These are phyloP conservation scores for Lagopus leucura DNA, from an alignment of 2,113 vertebrate genomes.

Conservation along the genomic window DNA sequence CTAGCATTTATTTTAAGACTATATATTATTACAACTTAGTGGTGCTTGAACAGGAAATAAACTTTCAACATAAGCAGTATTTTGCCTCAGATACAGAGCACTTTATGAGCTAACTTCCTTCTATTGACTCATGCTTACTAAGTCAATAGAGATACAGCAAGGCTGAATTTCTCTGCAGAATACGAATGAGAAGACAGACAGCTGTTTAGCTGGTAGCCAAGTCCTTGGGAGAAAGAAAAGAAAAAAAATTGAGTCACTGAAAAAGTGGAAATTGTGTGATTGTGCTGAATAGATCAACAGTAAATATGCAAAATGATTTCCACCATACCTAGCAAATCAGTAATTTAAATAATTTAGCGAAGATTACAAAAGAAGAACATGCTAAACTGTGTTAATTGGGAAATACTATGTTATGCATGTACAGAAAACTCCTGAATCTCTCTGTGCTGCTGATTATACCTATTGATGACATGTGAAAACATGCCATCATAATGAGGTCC, in stretches of 20 bases:
- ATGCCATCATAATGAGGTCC: not conserved
- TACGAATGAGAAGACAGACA: not conserved
- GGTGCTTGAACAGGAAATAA: slow-evolving; percentile 5
- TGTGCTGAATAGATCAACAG: not conserved
- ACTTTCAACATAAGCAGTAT: not conserved
- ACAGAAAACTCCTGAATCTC: not conserved
- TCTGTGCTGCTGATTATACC: not conserved
- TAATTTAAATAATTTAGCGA: not conserved
- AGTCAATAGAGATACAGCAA: not conserved
- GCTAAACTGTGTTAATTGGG: not conserved
- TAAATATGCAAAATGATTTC: not conserved
- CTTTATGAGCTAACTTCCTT: not conserved
- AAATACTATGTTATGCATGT: not conserved
- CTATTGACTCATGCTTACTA: not conserved
- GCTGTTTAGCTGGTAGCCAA: not conserved
- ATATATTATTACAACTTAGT: not conserved
- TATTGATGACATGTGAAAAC: not conserved
- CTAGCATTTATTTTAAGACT: not conserved
- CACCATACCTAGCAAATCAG: not conserved
- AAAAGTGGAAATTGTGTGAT: not conserved
- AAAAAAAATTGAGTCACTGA: not conserved
- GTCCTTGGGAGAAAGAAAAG: not conserved
- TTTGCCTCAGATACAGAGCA: not conserved
- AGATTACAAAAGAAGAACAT: not conserved
- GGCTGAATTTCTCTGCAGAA: not conserved